Conservation (phyloP, 2,888 invertebrate genomes). For the Eustalomyia histrio region DNA sequence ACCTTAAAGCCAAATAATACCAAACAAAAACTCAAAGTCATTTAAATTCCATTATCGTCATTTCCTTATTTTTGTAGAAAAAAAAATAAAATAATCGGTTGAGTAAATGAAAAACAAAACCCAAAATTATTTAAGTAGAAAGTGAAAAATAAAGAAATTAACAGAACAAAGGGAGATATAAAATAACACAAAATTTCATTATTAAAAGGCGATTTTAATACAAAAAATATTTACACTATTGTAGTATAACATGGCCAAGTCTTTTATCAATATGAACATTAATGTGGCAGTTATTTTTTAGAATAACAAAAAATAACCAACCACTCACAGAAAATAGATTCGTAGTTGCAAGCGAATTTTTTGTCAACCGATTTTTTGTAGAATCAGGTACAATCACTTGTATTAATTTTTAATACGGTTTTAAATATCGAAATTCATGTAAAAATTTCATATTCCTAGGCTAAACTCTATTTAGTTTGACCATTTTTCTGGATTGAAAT, state of each 20-base stretch:
- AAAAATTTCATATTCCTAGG: too few relatives aligned
- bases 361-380: too few relatives aligned
- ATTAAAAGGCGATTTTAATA: slow-evolving; percentile 21
- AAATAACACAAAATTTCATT: slow-evolving; percentile 9
- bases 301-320: too few relatives aligned
- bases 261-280: too few relatives aligned
- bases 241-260: not conserved
- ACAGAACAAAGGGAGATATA: not conserved
- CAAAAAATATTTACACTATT: not conserved
- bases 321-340: too few relatives aligned
- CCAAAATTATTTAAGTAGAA: not conserved
- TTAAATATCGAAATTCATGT: too few relatives aligned
- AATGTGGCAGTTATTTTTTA: too few relatives aligned
- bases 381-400: too few relatives aligned
- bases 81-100: slow-evolving; percentile 24
- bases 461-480: too few relatives aligned
- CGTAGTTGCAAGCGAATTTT: too few relatives aligned
- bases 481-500: too few relatives aligned
- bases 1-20: slow-evolving; percentile 27
- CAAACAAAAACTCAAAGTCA: slow-evolving; percentile 42
- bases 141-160: not conserved
- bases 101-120: slow-evolving; percentile 7
- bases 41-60: slow-evolving; percentile 57
- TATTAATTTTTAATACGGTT: too few relatives aligned
- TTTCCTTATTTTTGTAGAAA: slow-evolving; percentile 28